Evolutionary conservation across 1,140 invertebrate genomes (phyloP).

Genomic region (Muscidifurax raptorellus): DNA sequence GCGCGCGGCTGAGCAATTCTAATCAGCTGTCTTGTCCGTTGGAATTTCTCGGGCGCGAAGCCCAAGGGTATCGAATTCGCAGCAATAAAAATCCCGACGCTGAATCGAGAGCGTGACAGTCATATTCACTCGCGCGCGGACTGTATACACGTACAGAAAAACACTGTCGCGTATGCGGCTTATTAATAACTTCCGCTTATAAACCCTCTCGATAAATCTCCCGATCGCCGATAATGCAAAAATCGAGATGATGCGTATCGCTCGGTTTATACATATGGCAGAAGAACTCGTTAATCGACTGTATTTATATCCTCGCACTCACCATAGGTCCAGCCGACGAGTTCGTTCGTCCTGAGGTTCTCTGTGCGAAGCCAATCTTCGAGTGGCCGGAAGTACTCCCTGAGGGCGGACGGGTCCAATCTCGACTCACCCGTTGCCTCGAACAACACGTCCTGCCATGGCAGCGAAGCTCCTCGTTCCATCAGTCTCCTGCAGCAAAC

Average conservation of each 20-base stretch:
- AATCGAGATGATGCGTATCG: neutral
- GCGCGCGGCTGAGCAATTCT: neutral
- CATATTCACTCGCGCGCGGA: neutral
- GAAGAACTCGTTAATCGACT: no score
- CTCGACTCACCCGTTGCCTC: constrained; percentile 86
- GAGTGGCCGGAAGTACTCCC: constrained; percentile 94
- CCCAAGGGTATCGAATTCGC: neutral
- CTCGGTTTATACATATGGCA: neutral
- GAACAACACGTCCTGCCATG: constrained; percentile 90
- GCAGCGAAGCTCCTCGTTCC: constrained; percentile 87
- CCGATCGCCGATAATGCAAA: neutral
- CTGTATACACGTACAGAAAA: neutral
- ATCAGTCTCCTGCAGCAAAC: constrained; percentile 83
- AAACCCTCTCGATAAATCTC: neutral
- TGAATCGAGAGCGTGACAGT: neutral
- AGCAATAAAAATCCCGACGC: neutral
- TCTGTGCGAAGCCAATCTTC: constrained; percentile 92
- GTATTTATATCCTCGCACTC: constrained; percentile 47
- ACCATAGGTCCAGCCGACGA: constrained; percentile 89
- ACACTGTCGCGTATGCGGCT: no score
- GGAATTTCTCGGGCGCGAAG: neutral
- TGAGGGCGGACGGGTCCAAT: constrained; percentile 88
- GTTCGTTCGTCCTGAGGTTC: constrained; percentile 86
- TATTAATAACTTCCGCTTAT: no score
- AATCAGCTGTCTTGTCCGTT: neutral